These are phyloP conservation scores for Ridgeia piscesae DNA, from an alignment of 1,140 invertebrate species.

Conservation along the genomic window DNA sequence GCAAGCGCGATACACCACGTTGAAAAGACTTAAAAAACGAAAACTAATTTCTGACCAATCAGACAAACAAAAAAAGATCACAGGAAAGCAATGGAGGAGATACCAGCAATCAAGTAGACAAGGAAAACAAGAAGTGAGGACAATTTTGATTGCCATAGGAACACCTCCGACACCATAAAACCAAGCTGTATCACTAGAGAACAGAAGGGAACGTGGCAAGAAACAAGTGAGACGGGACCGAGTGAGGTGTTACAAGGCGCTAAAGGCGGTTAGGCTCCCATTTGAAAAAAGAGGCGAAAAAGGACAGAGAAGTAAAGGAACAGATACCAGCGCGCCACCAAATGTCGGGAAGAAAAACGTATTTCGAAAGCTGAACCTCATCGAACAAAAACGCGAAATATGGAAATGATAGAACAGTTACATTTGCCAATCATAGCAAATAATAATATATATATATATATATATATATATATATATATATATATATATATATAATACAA, in stretches of 20 bases:
- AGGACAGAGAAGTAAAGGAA: constrained; percentile 7
- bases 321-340: constrained; percentile 10
- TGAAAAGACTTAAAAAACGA: no score
- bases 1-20: no score
- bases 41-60: no score
- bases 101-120: not conserved
- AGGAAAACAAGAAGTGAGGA: not conserved
- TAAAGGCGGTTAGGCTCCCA: not conserved
- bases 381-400: constrained; percentile 16
- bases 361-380: constrained; percentile 8
- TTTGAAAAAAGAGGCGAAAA: constrained; percentile 9
- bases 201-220: not conserved
- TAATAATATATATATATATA: no score
- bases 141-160: no score
- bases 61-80: no score
- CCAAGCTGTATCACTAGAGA: not conserved
- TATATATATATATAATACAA: no score
- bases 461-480: no score
- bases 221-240: not conserved
- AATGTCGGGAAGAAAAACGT: not conserved
- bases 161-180: no score
- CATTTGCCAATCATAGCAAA: no score
- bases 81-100: not conserved
- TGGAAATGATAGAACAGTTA: no score
- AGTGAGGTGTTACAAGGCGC: not conserved